phyloP scores from a whole-genome alignment of 1,140 invertebrate genomes.

The Neodiprion fabricii region DNA sequence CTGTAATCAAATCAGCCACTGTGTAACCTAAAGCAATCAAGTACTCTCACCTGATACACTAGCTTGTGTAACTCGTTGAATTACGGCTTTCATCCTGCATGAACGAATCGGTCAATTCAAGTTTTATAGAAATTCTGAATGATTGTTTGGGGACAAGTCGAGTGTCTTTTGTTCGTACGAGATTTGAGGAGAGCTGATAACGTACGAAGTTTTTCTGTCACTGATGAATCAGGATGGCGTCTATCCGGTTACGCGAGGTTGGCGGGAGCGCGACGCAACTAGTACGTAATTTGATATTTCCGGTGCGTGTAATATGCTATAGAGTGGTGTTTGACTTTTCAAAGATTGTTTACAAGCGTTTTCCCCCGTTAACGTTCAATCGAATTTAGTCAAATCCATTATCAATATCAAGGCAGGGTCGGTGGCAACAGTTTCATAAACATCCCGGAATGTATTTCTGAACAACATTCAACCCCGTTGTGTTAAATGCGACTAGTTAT shows the following conservation, averaged over 20 bases:
- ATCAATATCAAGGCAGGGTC: constrained; percentile 14
- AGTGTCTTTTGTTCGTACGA: too few species aligned
- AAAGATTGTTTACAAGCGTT: constrained; percentile 55
- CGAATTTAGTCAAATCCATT: neutral
- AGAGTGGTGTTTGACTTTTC: constrained; percentile 46
- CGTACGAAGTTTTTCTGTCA: too few species aligned
- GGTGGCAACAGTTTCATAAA: constrained; percentile 26
- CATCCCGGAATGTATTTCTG: constrained; percentile 17
- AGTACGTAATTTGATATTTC: constrained; percentile 27
- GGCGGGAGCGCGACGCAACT: neutral
- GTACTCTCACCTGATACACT: constrained; percentile 71
- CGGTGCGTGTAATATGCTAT: constrained; percentile 38
- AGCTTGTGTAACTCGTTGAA: constrained; percentile 76
- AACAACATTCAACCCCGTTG: constrained; percentile 4
- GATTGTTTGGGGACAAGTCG: too few species aligned
- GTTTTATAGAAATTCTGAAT: too few species aligned
- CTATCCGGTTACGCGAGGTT: neutral
- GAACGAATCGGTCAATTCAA: neutral
- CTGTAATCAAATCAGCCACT: constrained; percentile 27
- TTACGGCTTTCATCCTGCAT: constrained; percentile 71
- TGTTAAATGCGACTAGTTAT: constrained; percentile 29
- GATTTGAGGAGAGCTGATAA: too few species aligned
- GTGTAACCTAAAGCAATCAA: constrained; percentile 28
- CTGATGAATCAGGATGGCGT: neutral
- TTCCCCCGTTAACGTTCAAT: constrained; percentile 22